phyloP scores from a whole-genome alignment of 37 sponge, comb jelly and placozoan species.

The Spongilla lacustris region DNA sequence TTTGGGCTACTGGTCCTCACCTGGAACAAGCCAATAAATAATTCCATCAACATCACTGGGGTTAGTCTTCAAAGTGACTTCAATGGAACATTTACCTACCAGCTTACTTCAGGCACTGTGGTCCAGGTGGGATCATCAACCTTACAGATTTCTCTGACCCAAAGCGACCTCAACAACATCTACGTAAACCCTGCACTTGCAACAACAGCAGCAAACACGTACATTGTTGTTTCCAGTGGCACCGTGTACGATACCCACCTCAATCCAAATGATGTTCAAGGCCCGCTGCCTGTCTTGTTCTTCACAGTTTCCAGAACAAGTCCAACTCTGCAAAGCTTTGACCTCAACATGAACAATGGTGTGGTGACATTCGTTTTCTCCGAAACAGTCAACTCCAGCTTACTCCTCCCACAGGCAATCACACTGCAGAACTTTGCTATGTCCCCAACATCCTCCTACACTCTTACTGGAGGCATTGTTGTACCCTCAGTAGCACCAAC shows the following conservation, averaged over 20 bases:
- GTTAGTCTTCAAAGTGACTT: constrained; percentile 43
- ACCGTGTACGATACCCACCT: constrained; percentile 61
- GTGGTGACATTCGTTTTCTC: constrained; percentile 67
- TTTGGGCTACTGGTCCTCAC: constrained; percentile 57
- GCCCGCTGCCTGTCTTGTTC: constrained; percentile 29
- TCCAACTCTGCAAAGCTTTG: constrained; percentile 67
- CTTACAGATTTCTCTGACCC: constrained; percentile 38
- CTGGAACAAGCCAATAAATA: constrained; percentile 77
- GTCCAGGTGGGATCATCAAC: constrained; percentile 7
- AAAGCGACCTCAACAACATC: constrained; percentile 74
- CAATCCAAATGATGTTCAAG: constrained; percentile 68
- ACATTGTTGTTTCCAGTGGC: constrained; percentile 42
- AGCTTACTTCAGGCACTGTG: constrained; percentile 57
- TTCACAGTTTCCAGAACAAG: constrained; percentile 53
- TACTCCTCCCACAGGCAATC: constrained; percentile 58
- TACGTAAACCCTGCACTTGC: constrained; percentile 67
- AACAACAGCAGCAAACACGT: constrained; percentile 60
- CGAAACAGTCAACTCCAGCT: constrained; percentile 78
- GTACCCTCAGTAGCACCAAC: constrained; percentile 19
- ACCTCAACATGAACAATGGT: constrained; percentile 71
- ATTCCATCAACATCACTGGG: constrained; percentile 39
- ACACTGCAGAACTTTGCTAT: constrained; percentile 39
- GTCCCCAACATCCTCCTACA: constrained; percentile 23
- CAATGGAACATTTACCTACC: constrained; percentile 8
- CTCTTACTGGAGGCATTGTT: constrained; percentile 66